Base-by-base conservation (phyloP, 2,888 invertebrate species). In the Agrochola lychnidis region DNA sequence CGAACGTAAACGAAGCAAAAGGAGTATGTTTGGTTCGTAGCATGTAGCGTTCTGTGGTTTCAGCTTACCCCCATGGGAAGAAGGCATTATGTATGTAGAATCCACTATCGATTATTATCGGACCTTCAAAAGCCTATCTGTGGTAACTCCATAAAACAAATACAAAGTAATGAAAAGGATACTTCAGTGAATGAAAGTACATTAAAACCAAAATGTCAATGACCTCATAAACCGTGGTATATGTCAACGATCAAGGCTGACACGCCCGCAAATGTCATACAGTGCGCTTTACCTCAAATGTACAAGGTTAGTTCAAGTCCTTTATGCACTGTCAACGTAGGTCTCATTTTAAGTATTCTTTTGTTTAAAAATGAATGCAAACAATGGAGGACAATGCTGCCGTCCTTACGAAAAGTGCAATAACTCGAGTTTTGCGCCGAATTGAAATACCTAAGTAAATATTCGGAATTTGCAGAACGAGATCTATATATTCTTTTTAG, bases 251-350 rank as follows among this genome's bases (percentile, higher is more conserved):
- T 89, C 87, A 86, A 84, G 85, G 84, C 75, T 81, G 87, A 82
- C 89, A 90, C 88, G 88, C 88, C 85, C 76, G 78, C 83, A 90
- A 91, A 91, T 91, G 90, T 89, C 90, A 89, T 76, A 69, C 40
- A 61, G 78, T 61, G 77, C 73, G 67, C 81, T 73, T 66, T 85
- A 66, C 48, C 78, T 84, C 73, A 79, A 84, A 78, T 75, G 62
- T 67, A 67, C 81, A 78, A 83, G 82, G 84, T 76, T 76, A 42
- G 62, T 57, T 70, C 53, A 16, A 74, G 57, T 45, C 62, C 64
- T 83, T 25, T 25, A 42, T 36, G n/a, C 5, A 25, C 22, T 76
- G 70, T 70, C 53, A 70, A 64, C 48, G 14, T 25, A 62, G 22
- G 25, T 30, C 30, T 61, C 36, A 61, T 61, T 36, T 61, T 61